Percentiles rank a stretch among this genome's conserved stretches.
These are phyloP conservation scores for Lypha dubia DNA, from an alignment of 2,888 invertebrate genomes.

Conservation along the genomic window DNA sequence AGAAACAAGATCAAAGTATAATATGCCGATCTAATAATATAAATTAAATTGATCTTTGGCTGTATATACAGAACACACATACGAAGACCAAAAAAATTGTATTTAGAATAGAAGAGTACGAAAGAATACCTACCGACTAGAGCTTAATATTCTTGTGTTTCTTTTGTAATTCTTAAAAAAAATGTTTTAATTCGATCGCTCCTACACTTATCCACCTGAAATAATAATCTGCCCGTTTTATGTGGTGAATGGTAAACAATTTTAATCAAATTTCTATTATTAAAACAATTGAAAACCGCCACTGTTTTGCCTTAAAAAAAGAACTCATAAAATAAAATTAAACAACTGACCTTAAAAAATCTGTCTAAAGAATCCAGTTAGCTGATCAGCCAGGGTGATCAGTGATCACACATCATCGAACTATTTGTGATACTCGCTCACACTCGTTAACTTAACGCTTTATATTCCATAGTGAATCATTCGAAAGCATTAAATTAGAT, in stretches of 20 bases:
- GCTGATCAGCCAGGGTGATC: too few species aligned
- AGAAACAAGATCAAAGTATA: constrained; percentile 79
- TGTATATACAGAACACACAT: constrained; percentile 16
- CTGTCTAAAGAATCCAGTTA: constrained; percentile 33
- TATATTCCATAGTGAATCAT: constrained; percentile 68
- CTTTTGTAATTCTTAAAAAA: neutral
- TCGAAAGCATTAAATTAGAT: constrained; percentile 79
- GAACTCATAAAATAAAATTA: neutral
- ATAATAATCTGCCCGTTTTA: neutral
- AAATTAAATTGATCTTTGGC: constrained; percentile 79
- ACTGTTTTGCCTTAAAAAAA: constrained; percentile 37
- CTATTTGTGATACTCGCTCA: constrained; percentile 5
- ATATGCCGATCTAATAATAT: constrained; percentile 82
- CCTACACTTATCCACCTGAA: neutral
- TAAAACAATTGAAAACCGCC: constrained; percentile 35
- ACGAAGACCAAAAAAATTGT: neutral
- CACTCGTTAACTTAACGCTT: constrained; percentile 72
- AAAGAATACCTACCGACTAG: neutral
- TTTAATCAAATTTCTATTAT: constrained; percentile 35
- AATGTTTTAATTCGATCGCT: constrained; percentile 36
- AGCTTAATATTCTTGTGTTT: neutral
- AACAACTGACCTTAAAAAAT: constrained; percentile 14
- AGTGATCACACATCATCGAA: constrained; percentile 16
- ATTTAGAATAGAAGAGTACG: neutral
- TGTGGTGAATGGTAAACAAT: neutral